A percentile compares a stretch with the other conserved stretches of the same genome.
These are phyloP conservation scores for Scaptomyza parva DNA, from an alignment of 2,888 invertebrate genomes.

Conservation along the genomic window DNA sequence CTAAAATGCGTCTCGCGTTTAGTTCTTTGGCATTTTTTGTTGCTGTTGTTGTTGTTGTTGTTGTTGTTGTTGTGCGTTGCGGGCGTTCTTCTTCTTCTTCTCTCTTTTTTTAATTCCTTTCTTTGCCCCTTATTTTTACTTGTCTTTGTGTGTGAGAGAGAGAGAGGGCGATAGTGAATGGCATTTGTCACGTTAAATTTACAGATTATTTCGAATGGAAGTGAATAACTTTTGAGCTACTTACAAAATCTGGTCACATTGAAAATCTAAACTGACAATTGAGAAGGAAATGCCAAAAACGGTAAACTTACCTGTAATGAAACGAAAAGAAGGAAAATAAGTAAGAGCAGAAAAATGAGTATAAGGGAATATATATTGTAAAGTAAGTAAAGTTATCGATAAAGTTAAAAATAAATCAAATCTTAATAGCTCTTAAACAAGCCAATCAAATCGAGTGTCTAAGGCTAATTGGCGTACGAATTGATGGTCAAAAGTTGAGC, in stretches of 20 bases:
- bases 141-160: not conserved
- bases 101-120: constrained; percentile 1
- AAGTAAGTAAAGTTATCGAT: too few relatives aligned
- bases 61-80: constrained; percentile 42
- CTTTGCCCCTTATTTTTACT: constrained; percentile 13
- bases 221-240: constrained; percentile 55
- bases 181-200: constrained; percentile 52
- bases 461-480: constrained; percentile 25
- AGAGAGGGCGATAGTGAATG: constrained; percentile 33
- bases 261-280: constrained; percentile 13
- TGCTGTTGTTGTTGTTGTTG: constrained; percentile 11
- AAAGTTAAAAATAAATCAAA: not conserved
- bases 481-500: constrained; percentile 14
- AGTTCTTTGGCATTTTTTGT: constrained; percentile 57
- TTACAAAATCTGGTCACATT: constrained; percentile 44
- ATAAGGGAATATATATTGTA: too few relatives aligned
- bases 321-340: constrained; percentile 4
- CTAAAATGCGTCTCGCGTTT: constrained; percentile 53
- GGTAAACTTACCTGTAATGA: constrained; percentile 64
- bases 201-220: constrained; percentile 26
- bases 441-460: not conserved
- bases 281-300: constrained; percentile 1
- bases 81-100: constrained; percentile 47
- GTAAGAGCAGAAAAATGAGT: not conserved
- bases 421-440: not conserved